These are phyloP conservation scores for Monochamus alternatus DNA, from an alignment of 2,888 invertebrate species.

Conservation along the genomic window DNA sequence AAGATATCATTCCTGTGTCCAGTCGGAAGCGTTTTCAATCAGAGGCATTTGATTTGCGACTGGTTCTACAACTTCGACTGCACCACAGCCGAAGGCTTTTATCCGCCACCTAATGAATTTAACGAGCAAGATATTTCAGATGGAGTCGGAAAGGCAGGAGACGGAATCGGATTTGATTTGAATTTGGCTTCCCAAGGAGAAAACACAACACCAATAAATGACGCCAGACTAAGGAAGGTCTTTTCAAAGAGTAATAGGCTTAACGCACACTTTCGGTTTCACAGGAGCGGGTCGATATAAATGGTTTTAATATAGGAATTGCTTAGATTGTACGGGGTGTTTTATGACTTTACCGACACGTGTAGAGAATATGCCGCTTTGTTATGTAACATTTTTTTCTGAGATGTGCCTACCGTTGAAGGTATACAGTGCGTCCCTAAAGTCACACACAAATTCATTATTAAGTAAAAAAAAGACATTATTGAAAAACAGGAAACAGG, in stretches of 20 bases:
- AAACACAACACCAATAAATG: slow-evolving; percentile 34
- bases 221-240: slow-evolving; percentile 12
- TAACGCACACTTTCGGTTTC: background rate
- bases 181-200: slow-evolving; percentile 53
- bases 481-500: too few species aligned
- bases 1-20: slow-evolving; percentile 74
- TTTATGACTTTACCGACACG: too few species aligned
- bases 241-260: background rate
- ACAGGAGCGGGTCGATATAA: background rate
- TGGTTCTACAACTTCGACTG: slow-evolving; percentile 75
- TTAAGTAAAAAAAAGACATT: too few species aligned
- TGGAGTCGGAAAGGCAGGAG: slow-evolving; percentile 27
- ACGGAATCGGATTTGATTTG: slow-evolving; percentile 49
- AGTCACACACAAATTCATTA: too few species aligned
- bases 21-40: slow-evolving; percentile 74
- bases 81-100: slow-evolving; percentile 57
- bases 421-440: too few species aligned
- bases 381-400: too few species aligned
- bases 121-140: slow-evolving; percentile 30
- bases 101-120: slow-evolving; percentile 39
- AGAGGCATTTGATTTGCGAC: slow-evolving; percentile 73
- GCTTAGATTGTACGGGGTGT: background rate
- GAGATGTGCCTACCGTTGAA: too few species aligned
- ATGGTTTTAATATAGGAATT: background rate
- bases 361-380: too few species aligned